Base-by-base conservation (phyloP, 1,140 invertebrate species). In the Polyergus mexicanus region DNA sequence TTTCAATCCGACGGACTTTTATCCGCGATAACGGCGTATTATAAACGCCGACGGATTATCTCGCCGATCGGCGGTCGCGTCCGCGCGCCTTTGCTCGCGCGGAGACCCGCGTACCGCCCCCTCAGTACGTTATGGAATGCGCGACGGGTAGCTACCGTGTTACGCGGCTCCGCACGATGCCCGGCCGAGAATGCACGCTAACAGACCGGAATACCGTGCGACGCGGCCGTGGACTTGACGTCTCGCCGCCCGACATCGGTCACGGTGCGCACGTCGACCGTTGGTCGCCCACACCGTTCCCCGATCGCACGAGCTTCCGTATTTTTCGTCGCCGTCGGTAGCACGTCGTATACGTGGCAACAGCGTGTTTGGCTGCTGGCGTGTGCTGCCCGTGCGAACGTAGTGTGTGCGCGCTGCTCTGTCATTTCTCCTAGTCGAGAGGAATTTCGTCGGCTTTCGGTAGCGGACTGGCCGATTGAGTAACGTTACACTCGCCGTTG, bases 141-240 rank as follows among this genome's bases (percentile, higher is more conserved):
- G 91, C 93, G 89, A 94, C 92, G 92, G 91, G 89, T 88, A 92
- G 94, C 94, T 95, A 95, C 94, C 92, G 94, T 94, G 92, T 95
- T 95, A 95, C 94, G 94, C 94, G 92, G 94, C 94, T 95, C 94
- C 91, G 92, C 92, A 92, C 93, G 93, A 94, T 95, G 94, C 94
- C 92, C 90, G 91, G 86, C 51, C 84, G 81, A 94, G 92, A 93
- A 92, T 84, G 62, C 63, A 80, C 88, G 84, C 84, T 77, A 85
- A 89, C 54, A 81, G 75, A 78, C 65, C 86, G 88, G 68, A 51
- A 86, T 78, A 65, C 75, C 72, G 88, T 87, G 71, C 78, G 84
- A 78, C 81, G 85, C 69, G 88, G 62, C 47, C 66, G 75, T 69
- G 84, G 74, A 25, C 60, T 68, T 78, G 86, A 91, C 62, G 80